Base-by-base conservation (phyloP, 2,888 invertebrate species). In the Drosophila falleni region DNA sequence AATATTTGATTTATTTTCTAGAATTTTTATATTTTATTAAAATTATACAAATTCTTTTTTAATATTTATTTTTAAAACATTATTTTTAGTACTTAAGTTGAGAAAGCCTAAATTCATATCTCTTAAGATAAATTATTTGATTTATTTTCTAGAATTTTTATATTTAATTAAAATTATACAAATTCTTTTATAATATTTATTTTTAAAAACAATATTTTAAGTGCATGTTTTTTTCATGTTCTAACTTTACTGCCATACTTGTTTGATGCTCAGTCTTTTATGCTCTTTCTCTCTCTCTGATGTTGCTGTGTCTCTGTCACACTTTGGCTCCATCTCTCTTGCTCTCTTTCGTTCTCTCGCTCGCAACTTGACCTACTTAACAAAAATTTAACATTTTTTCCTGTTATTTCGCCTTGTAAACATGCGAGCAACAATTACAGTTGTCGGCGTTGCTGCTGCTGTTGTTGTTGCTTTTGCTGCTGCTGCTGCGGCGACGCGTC, bases 301-400 rank as follows among this genome's bases (percentile, higher is more conserved):
- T 5, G 10, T 0, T 15, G 23, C 42, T 61, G 26, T 44, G 26
- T 47, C 59, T 53, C 55, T 58, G 42, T 56, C 31, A 9, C 44
- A 44, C 59, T 29, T 55, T 68, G 46, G 42, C 15, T 33, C 50
- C 35, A 49, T 69, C 66, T 71, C 46, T 53, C 9, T 35, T 26
- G 16, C 61, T n/a, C 56, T 49, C 67, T 56, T 46, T 51, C 37
- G 13, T 54, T 42, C 71, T 64, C 53, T n/a, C 47, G 42, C 65
- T 71, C 70, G 89, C 92, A 92, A 92, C 92, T 91, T 92, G 92
- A 92, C 92, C 91, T 87, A 90, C 84, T 90, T 89, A 91, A 89
- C 87, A 90, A 87, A 87, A 89, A 78, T 84, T 84, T 88, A 69
- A 84, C 73, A 77, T 80, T 91, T 90, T 91, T 91, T 92, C 91